Evolutionary conservation across 1,140 invertebrate species (phyloP).

Genomic region (Metaphire vulgaris): DNA sequence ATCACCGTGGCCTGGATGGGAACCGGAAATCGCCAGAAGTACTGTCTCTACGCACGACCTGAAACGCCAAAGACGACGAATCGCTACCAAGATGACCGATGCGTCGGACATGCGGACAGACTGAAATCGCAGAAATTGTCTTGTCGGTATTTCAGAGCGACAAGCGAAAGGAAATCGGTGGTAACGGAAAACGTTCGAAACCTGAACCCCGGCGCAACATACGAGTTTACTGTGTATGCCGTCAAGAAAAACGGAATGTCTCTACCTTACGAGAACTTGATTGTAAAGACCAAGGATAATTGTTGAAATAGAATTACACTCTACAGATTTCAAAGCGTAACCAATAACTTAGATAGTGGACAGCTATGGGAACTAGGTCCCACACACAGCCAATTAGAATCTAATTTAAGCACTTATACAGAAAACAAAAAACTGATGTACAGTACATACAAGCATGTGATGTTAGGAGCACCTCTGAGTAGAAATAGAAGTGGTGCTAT

Average conservation of each 20-base stretch:
- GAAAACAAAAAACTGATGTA: too few relatives aligned
- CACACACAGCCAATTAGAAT: too few relatives aligned
- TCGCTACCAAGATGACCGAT: not conserved
- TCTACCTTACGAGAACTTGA: not conserved
- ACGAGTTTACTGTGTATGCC: not conserved
- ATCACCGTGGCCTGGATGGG: slow-evolving; percentile 14
- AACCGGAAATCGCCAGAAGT: slow-evolving; percentile 13
- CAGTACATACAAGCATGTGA: too few relatives aligned
- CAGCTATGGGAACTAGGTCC: too few relatives aligned
- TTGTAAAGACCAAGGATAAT: not conserved
- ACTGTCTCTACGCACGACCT: slow-evolving; percentile 15
- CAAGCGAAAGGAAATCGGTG: not conserved
- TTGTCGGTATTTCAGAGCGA: not conserved
- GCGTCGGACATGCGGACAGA: not conserved
- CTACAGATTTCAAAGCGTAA: too few relatives aligned
- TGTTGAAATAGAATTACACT: too few relatives aligned
- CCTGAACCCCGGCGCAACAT: not conserved
- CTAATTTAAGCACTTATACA: too few relatives aligned
- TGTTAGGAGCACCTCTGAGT: too few relatives aligned
- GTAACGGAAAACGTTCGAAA: not conserved
- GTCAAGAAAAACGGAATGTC: not conserved
- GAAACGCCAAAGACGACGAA: not conserved
- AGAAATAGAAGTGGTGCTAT: too few relatives aligned
- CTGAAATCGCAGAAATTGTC: not conserved
- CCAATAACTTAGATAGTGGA: too few relatives aligned